Base-by-base conservation (phyloP, 2,797 vertebrate genomes). In the Halcyon leucocephala region DNA sequence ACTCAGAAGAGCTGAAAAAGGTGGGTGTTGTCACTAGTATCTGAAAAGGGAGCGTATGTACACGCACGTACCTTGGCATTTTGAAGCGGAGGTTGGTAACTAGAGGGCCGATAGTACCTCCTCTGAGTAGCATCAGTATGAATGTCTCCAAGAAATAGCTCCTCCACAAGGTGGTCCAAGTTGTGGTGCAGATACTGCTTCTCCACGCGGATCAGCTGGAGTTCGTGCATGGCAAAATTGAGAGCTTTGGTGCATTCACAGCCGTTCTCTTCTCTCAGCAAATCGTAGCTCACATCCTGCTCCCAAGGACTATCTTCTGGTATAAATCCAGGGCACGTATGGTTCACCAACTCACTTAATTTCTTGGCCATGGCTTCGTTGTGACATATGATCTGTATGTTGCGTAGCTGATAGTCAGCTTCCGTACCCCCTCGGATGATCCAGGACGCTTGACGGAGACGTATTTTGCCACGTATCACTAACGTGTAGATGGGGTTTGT, bases 181-280 rank as follows among this genome's bases (percentile, higher is more conserved):
- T 99, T 99, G 96, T 99, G 99, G 64, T 99, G 99, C 82, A 99
- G 97, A 93, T 99, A 99, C 95, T 99, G 99, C 97, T 99, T 99
- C 98, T 99, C 99, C 65, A 99, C 98, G 0, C 99, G 97, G 92
- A 99, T 98, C 89, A 99, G 98, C 96, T 99, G 99, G 88, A 99
- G 98, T 95, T 99, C 99, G 0, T 99, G 99, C 99, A 99, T 99
- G 97, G 99, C 98, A 54, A 99, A 99, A 98, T 99, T 99, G 73
- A 99, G 97, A 37, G 98, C 99, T 73, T 97, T 97, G 73, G 98
- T 98, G 96, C 99, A 99, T 97, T 99, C 98, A 3, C 97, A 98
- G 90, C 98, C 98, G 0, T 97, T 98, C 51, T 99, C 99, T 82
- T 99, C 99, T n/a, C 97, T 99, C 98, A 98, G 99, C 88, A 99